Percentiles rank a stretch among this genome's conserved stretches.
Conservation (phyloP, 2,113 vertebrate species). For the Vulpes lagopus region DNA sequence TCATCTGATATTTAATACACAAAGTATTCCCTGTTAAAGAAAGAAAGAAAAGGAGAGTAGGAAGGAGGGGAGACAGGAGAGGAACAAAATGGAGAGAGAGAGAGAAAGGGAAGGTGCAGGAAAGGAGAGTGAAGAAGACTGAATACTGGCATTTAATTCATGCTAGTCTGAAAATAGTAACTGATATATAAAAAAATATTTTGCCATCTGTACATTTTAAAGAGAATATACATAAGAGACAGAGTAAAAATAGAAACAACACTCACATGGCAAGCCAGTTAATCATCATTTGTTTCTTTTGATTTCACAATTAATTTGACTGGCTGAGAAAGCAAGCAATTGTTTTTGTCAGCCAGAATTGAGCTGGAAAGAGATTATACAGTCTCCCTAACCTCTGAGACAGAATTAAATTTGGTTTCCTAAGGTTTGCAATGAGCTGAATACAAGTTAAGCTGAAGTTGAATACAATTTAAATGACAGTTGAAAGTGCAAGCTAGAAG, state of each 20-base stretch:
- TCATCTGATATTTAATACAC: background rate
- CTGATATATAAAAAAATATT: background rate
- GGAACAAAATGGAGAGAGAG: background rate
- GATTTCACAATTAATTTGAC: slow-evolving; percentile 63
- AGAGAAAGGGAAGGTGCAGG: background rate
- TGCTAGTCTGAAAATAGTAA: background rate
- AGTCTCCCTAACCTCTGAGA: background rate
- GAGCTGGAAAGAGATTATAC: background rate
- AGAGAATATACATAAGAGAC: background rate
- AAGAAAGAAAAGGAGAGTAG: background rate
- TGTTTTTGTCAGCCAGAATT: slow-evolving; percentile 41
- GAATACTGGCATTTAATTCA: background rate
- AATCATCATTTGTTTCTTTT: slow-evolving; percentile 54
- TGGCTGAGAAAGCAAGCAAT: slow-evolving; percentile 61
- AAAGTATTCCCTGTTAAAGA: background rate
- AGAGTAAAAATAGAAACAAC: background rate
- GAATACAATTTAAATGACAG: slow-evolving; percentile 74
- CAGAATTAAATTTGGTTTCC: slow-evolving; percentile 26
- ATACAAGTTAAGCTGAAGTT: slow-evolving; percentile 29
- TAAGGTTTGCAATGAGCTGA: slow-evolving; percentile 64
- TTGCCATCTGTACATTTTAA: background rate
- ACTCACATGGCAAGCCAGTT: background rate
- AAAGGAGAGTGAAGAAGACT: background rate
- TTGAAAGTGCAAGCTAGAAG: slow-evolving; percentile 54
- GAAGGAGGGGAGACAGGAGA: background rate